phyloP scores from a whole-genome alignment of 2,113 vertebrate genomes.

The Lepisosteus osseus region DNA sequence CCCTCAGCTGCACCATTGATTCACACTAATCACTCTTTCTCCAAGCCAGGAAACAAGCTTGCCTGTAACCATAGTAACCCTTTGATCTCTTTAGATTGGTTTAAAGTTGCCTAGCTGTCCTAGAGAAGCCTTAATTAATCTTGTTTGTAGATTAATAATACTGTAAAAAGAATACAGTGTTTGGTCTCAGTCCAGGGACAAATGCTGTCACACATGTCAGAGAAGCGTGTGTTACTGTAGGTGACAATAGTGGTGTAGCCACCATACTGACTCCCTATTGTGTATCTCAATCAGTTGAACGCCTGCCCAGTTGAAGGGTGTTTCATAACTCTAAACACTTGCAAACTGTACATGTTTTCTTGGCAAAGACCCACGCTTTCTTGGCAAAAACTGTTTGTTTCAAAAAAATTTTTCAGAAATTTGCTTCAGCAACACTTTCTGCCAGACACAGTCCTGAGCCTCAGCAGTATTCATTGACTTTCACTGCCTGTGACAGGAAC shows the following conservation, averaged over 20 bases:
- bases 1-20: no score
- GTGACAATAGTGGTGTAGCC: no score
- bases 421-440: slow-evolving; percentile 2
- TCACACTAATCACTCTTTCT: no score
- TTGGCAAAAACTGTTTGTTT: not conserved
- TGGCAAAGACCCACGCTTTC: not conserved
- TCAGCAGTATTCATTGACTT: slow-evolving; percentile 8
- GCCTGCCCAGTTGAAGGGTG: not conserved
- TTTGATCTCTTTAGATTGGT: not conserved
- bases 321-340: not conserved
- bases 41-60: not conserved
- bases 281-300: no score
- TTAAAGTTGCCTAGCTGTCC: not conserved
- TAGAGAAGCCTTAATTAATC: not conserved
- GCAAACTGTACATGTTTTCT: not conserved
- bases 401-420: slow-evolving; percentile 5
- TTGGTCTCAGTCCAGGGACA: no score
- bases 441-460: not conserved
- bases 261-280: no score
- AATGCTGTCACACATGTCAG: no score
- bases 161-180: no score
- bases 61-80: slow-evolving; percentile 12
- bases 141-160: not conserved
- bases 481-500: slow-evolving; percentile 2
- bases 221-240: no score